Base-by-base conservation (phyloP, 2,113 vertebrate species). In the Phoxinus phoxinus region DNA sequence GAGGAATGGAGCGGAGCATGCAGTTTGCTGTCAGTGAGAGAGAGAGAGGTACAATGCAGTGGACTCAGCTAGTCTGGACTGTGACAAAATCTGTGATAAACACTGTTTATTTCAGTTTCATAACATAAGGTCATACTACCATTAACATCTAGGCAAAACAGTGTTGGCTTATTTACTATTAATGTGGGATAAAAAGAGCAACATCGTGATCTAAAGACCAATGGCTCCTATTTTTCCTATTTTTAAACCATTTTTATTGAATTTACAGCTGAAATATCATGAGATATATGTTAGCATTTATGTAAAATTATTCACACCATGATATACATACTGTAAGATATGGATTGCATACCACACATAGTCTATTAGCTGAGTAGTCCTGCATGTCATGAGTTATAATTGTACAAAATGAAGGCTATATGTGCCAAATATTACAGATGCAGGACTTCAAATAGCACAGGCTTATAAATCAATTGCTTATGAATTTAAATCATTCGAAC, bases 51-150 rank as follows among this genome's bases (percentile, higher is more conserved):
- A 37, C 61, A 53, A 30, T 32, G 21, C 61, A 27, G 32, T 32
- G 21, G 41, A 46, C 59, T 65, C 69, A 63, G 74, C 35, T 58
- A 35, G 35, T 61, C 37, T 21, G 9, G 19, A 10, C 74, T 27
- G 27, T 59, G 58, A 80, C 77, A 58, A 44, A 80, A 63, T 63
- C 74, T 23, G 27, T 30, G 56, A 80, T 7, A 80, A 80, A 61
- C 21, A 80, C n/a, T 65, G 15, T 21, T 65, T 81, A 46, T 65
- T 65, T 17, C 59, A 41, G 23, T 46, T 65, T 19, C n/a, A 48
- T 65, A 81, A 63, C 37, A 37, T 19, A 35, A 15, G 37, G 77
- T 61, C 35, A 61, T n/a, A 78, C 21, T 59, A 17, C 11, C 51
- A 27, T 74, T 73, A 73, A 76, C 15, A 32, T 53, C 53, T 9